phyloP scores from a whole-genome alignment of 1,140 invertebrate species.

The Drepana arcuata region DNA sequence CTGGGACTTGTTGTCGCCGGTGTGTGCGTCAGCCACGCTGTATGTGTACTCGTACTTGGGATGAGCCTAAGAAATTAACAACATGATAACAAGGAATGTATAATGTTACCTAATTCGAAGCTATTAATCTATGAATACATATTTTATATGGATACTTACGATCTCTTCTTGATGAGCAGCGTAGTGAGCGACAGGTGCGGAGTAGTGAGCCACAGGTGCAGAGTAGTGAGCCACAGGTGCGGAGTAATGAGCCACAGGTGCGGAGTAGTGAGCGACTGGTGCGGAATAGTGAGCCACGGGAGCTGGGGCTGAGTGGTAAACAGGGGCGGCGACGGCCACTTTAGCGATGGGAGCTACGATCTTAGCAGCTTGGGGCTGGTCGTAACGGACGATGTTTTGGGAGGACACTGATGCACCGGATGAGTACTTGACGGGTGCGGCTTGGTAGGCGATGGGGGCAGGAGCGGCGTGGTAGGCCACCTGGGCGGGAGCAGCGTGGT shows the following conservation, averaged over 20 bases:
- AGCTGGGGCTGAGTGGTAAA: constrained; percentile 71
- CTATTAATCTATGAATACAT: too few relatives aligned
- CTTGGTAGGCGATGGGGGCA: constrained; percentile 22
- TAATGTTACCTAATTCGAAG: too few relatives aligned
- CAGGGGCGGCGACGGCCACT: constrained; percentile 71
- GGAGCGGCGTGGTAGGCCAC: constrained; percentile 31
- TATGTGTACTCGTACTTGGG: constrained; percentile 69
- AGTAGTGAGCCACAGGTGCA: constrained; percentile 24
- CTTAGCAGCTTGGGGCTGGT: constrained; percentile 12
- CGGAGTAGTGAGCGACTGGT: constrained; percentile 17
- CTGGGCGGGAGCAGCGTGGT: constrained; percentile 11
- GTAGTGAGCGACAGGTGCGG: constrained; percentile 63
- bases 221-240: constrained; percentile 30
- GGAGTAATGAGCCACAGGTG: constrained; percentile 22
- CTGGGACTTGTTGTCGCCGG: constrained; percentile 69
- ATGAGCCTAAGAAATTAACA: constrained; percentile 40
- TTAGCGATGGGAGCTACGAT: constrained; percentile 4
- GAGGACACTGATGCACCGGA: constrained; percentile 65
- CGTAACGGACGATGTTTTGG: too few relatives aligned
- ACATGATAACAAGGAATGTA: too few relatives aligned
- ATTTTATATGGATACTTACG: too few relatives aligned
- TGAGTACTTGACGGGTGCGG: constrained; percentile 74
- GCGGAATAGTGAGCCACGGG: constrained; percentile 60
- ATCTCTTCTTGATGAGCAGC: constrained; percentile 2
- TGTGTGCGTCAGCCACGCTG: constrained; percentile 65